These are phyloP conservation scores for Siniperca scherzeri DNA, from an alignment of 2,797 vertebrate species.

Conservation along the genomic window DNA sequence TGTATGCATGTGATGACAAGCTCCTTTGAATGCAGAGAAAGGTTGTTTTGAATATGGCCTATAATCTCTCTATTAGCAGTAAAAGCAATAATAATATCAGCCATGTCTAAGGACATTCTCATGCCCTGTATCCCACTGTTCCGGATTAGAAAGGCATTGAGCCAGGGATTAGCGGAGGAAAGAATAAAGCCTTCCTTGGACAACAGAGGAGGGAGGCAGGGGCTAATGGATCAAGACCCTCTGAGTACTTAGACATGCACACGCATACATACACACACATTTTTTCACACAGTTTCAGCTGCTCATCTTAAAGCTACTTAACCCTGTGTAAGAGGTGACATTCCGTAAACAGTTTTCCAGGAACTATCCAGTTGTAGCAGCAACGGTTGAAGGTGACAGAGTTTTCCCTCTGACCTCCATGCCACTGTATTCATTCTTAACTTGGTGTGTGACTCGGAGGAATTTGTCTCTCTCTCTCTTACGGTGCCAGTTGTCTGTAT, in stretches of 20 bases:
- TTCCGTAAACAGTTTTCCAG: slow-evolving; percentile 39
- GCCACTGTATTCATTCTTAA: slow-evolving; percentile 5
- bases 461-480: not conserved
- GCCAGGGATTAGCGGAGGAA: slow-evolving; percentile 64
- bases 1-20: no score
- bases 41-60: slow-evolving; percentile 44
- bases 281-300: slow-evolving; percentile 38
- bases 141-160: slow-evolving; percentile 69
- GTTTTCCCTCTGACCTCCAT: slow-evolving; percentile 38
- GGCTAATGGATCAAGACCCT: slow-evolving; percentile 60
- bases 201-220: slow-evolving; percentile 38
- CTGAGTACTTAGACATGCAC: slow-evolving; percentile 23
- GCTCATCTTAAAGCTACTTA: slow-evolving; percentile 64
- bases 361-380: slow-evolving; percentile 1
- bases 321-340: slow-evolving; percentile 34
- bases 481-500: not conserved
- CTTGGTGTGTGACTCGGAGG: not conserved
- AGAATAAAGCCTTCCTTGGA: slow-evolving; percentile 61
- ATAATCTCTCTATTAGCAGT: slow-evolving; percentile 58
- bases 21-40: not conserved
- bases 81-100: slow-evolving; percentile 65
- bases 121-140: slow-evolving; percentile 56
- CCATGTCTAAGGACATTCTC: slow-evolving; percentile 55
- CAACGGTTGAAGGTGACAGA: slow-evolving; percentile 12
- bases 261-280: not conserved